phyloP scores from a whole-genome alignment of 2,113 vertebrate species.

The Ictalurus furcatus region DNA sequence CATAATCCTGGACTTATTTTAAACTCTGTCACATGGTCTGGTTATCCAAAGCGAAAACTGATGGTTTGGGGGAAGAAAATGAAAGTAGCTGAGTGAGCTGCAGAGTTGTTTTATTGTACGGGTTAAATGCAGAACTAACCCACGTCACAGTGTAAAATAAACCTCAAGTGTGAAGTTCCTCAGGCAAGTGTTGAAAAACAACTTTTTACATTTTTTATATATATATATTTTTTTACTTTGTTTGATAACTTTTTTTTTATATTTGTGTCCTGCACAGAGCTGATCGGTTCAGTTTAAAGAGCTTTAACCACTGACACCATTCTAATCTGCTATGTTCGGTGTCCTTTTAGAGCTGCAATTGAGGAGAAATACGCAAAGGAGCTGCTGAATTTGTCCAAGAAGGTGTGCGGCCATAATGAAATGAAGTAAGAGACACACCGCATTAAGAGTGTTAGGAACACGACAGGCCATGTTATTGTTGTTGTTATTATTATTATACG shows the following conservation, averaged over 20 bases:
- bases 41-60: neutral
- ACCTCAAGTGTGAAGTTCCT: neutral
- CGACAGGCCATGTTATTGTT: neutral
- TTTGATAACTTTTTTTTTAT: too few relatives aligned
- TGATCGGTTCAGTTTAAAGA: neutral
- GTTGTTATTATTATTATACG: too few relatives aligned
- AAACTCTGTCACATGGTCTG: neutral
- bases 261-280: neutral
- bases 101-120: neutral
- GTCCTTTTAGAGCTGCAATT: slow-evolving; percentile 78
- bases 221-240: too few relatives aligned
- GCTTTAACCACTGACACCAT: neutral
- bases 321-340: neutral
- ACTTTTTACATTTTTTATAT: neutral
- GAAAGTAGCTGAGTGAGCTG: neutral
- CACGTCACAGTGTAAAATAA: neutral
- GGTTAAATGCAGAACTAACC: neutral
- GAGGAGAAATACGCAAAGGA: slow-evolving; percentile 97
- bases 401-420: slow-evolving; percentile 90
- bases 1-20: slow-evolving; percentile 2
- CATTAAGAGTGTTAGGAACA: neutral
- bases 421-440: slow-evolving; percentile 83
- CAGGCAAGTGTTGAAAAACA: neutral
- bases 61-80: neutral
- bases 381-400: slow-evolving; percentile 85